Evolutionary conservation across 2,888 invertebrate genomes (phyloP), one percentile per base, ranked within the genome.

Genomic region (Tiliacea aurago): DNA sequence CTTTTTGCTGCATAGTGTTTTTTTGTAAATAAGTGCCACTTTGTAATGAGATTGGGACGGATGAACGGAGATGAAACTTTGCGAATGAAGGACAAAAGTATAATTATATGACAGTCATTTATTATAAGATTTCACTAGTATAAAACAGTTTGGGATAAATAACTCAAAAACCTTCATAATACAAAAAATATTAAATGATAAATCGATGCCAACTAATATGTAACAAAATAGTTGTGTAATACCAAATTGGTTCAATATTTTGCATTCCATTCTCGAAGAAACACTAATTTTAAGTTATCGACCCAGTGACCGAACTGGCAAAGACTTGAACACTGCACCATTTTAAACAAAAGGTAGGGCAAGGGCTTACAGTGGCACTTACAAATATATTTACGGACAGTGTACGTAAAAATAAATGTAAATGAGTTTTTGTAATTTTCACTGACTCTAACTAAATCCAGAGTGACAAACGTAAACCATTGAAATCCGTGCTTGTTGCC

Each of bases 1-100:
- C 64, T 73, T 81, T 85, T 78, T 76, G 28, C 69, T 76, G 49
- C 49, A 73, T 49, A 59, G 55, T 68, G 56, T 66, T 81, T 66
- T 73, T 71, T 75, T 85, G 71, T 73, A 72, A 70, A 80, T 68
- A 59, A 68, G 13, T 33, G 23, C 18, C 59, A 73, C 61, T 74
- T 74, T 56, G 58, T 61, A 73, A 81, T 74, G 66, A 73, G 63
- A 78, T 68, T 62, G n/a, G 33, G 43, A 69, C 11, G 56, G n/a
- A 67, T 59, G 76, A 64, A 63, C 15, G 13, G 33, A 56, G 43
- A 53, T 71, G 41, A 55, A 71, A 71, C 45, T 65, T 55, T 56
- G 18, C 2, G 33, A 49, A 11, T 68, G 66, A 73, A 55, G 41
- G 13, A 10, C 2, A 41, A 53, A 45, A 49, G 33, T 33, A 23